Evolutionary conservation across 2,888 invertebrate species (phyloP).

Genomic region (Lasioglossum pauxillum): DNA sequence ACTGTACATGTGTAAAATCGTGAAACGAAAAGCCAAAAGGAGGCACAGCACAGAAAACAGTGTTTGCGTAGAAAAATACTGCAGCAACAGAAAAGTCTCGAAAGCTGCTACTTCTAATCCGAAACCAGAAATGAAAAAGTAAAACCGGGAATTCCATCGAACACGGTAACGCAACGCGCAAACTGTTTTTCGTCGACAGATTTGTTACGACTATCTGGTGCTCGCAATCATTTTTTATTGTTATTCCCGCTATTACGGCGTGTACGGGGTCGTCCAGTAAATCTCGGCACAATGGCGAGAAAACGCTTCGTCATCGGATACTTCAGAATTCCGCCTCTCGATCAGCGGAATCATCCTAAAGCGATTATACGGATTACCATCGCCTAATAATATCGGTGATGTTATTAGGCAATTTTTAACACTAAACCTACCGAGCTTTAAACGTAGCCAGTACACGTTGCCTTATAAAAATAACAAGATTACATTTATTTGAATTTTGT

Average conservation of each 20-base stretch:
- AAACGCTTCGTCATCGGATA: conserved; percentile 6
- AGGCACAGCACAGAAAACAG: background rate
- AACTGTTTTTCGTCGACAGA: conserved; percentile 4
- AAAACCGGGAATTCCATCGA: conserved; percentile 10
- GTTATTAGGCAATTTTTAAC: background rate
- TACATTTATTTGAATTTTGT: no score
- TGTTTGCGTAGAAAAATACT: background rate
- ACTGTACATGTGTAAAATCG: background rate
- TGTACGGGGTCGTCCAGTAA: conserved; percentile 4
- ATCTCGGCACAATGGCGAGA: background rate
- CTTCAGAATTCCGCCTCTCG: background rate
- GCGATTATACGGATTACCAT: background rate
- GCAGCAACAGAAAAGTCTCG: background rate
- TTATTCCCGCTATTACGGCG: conserved; percentile 6
- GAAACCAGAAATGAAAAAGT: conserved; percentile 12
- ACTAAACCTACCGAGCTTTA: no score
- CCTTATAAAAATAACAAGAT: no score
- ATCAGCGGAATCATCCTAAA: background rate
- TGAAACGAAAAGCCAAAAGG: background rate
- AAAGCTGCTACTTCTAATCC: conserved; percentile 3
- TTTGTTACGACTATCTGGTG: background rate
- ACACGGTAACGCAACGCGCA: background rate
- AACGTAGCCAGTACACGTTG: no score
- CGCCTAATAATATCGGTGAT: background rate
- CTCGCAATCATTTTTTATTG: conserved; percentile 10